phyloP scores from a whole-genome alignment of 2,797 vertebrate species.

The Acanthurus leucopareius region DNA sequence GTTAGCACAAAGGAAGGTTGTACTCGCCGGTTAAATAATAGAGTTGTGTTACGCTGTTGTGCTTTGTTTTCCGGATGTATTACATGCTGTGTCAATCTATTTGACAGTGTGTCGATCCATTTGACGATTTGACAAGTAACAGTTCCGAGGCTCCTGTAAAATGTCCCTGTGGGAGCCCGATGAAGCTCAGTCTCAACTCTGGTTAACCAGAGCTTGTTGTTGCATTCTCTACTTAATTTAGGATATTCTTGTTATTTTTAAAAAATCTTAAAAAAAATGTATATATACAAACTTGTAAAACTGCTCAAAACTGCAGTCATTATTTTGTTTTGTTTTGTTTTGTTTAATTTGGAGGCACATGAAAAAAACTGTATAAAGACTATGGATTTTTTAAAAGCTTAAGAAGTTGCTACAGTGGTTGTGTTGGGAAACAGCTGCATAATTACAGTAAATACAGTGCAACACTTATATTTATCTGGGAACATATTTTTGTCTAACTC shows the following conservation, averaged over 20 bases:
- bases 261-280: too few relatives aligned
- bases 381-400: background rate
- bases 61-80: background rate
- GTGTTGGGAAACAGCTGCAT: background rate
- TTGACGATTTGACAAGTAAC: background rate
- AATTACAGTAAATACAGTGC: background rate
- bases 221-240: background rate
- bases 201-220: background rate
- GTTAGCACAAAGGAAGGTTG: background rate
- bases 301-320: background rate
- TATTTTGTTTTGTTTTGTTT: background rate
- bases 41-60: too few relatives aligned
- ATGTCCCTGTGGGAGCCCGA: background rate
- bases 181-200: background rate
- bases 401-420: background rate
- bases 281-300: background rate
- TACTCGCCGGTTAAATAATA: background rate
- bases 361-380: background rate
- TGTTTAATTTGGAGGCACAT: background rate
- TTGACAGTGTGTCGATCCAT: background rate
- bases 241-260: too few relatives aligned
- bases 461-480: background rate
- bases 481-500: background rate
- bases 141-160: constrained; percentile 1
- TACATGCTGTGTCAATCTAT: background rate